Conservation (phyloP, 2,113 vertebrate species). For the Vicugna pacos region DNA sequence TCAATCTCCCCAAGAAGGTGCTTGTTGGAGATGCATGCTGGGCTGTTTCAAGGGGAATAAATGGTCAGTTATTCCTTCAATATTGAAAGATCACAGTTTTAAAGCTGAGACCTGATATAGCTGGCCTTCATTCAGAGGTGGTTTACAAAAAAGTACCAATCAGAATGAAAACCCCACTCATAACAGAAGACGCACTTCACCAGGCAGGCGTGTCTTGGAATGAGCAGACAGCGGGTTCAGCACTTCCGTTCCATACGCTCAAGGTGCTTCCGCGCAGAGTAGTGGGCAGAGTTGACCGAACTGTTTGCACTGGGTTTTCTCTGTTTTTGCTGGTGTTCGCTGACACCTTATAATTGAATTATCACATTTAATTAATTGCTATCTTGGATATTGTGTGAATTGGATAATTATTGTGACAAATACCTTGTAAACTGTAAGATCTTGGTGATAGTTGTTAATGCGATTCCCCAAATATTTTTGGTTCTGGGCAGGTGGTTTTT, state of each 20-base stretch:
- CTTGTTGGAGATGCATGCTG: not conserved
- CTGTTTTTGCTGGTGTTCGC: conserved; percentile 13
- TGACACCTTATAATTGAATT: conserved; percentile 3
- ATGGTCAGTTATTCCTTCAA: not conserved
- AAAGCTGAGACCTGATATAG: not conserved
- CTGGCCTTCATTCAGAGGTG: not conserved
- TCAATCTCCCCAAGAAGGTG: not conserved
- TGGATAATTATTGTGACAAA: not conserved
- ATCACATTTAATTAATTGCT: conserved; percentile 6
- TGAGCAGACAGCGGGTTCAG: not conserved
- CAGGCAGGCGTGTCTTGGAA: not conserved
- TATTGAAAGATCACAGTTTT: not conserved
- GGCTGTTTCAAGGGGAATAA: not conserved
- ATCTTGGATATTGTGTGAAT: not conserved
- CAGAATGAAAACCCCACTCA: not conserved
- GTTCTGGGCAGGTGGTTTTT: not conserved
- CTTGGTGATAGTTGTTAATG: not conserved
- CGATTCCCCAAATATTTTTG: not conserved
- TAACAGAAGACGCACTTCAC: not conserved
- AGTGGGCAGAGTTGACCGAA: not conserved
- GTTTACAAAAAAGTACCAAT: not conserved
- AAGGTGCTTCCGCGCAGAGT: not conserved
- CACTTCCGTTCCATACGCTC: not conserved
- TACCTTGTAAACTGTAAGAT: not conserved
- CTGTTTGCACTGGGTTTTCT: not conserved